These are phyloP conservation scores for Athalia rosae DNA, from an alignment of 2,888 invertebrate species.

Conservation along the genomic window DNA sequence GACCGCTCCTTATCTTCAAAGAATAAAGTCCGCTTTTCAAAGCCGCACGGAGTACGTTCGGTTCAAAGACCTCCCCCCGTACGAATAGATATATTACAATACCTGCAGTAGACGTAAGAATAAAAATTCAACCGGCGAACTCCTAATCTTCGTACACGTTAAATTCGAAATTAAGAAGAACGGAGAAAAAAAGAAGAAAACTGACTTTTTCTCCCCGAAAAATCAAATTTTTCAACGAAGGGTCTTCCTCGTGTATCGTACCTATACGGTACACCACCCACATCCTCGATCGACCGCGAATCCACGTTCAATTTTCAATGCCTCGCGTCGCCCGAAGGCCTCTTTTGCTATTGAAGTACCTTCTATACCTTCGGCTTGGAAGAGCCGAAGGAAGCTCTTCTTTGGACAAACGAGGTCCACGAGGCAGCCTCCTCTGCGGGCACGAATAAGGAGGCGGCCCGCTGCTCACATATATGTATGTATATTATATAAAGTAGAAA, in stretches of 20 bases:
- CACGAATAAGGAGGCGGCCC: not conserved
- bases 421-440: not conserved
- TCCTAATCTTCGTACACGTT: too few species aligned
- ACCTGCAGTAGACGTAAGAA: not conserved
- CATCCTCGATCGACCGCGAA: conserved; percentile 26
- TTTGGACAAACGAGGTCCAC: not conserved
- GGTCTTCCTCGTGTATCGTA: too few species aligned
- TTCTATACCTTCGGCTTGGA: not conserved
- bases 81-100: too few species aligned
- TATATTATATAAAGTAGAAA: not conserved
- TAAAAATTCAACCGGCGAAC: conserved; percentile 13
- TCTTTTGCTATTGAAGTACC: conserved; percentile 15
- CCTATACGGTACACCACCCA: not conserved
- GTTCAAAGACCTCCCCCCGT: conserved; percentile 55
- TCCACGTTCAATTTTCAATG: conserved; percentile 19
- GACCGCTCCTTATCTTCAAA: conserved; percentile 35
- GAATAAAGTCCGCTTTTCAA: conserved; percentile 48
- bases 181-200: not conserved
- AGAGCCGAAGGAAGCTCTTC: not conserved
- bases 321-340: conserved; percentile 28
- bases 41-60: conserved; percentile 25
- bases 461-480: too few species aligned
- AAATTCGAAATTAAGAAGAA: conserved; percentile 10
- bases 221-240: too few species aligned
- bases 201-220: too few species aligned